Percentiles rank a stretch among this genome's conserved stretches.
These are phyloP conservation scores for Brachionus paranguensis DNA, from an alignment of 1,140 invertebrate species.

Conservation along the genomic window DNA sequence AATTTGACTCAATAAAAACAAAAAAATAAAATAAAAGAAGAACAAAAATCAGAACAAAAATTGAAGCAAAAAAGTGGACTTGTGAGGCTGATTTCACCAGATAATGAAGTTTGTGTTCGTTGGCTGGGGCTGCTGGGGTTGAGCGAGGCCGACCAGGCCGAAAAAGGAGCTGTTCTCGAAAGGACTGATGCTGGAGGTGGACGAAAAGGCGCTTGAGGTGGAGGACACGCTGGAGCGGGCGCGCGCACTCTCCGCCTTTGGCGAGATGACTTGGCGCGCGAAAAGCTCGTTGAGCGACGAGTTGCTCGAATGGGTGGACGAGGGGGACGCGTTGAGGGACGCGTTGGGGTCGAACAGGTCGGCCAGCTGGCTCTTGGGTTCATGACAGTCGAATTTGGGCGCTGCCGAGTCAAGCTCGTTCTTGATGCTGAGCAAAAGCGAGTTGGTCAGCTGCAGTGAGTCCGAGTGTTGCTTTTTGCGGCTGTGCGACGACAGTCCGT, in stretches of 20 bases:
- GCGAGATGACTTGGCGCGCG: not conserved
- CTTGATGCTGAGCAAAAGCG: not conserved
- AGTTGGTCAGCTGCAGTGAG: not conserved
- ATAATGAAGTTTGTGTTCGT: not conserved
- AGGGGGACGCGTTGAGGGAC: not conserved
- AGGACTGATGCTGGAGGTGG: not conserved
- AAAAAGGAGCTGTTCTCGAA: not conserved
- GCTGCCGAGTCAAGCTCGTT: not conserved
- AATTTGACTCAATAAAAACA: constrained; percentile 12
- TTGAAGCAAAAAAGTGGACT: not conserved
- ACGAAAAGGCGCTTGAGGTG: not conserved
- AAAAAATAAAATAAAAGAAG: not conserved
- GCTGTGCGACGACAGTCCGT: not conserved
- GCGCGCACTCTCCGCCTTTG: not conserved
- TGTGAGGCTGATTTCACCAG: not conserved
- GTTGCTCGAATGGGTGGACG: not conserved
- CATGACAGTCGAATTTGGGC: constrained; percentile 7
- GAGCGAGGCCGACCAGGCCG: not conserved
- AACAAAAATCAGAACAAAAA: not conserved
- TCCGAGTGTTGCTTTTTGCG: not conserved
- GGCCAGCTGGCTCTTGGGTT: not conserved
- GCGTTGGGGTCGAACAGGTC: not conserved
- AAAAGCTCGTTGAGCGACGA: not conserved
- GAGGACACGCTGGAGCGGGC: constrained; percentile 2
- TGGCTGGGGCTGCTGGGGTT: not conserved